These are phyloP conservation scores for Anabas testudineus DNA, from an alignment of 2,797 vertebrate genomes.

Conservation along the genomic window DNA sequence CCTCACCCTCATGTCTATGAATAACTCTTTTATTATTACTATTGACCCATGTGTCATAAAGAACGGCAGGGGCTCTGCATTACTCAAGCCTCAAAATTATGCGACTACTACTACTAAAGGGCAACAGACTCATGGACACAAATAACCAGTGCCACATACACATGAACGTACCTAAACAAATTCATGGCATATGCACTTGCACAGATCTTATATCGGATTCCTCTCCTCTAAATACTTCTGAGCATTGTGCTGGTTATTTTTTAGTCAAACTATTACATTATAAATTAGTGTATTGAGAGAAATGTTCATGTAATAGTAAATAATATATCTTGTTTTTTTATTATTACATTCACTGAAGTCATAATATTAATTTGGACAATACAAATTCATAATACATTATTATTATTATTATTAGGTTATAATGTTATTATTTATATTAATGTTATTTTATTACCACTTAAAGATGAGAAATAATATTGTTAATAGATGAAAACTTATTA, in stretches of 20 bases:
- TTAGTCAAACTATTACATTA: not conserved
- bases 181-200: not conserved
- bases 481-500: constrained; percentile 13
- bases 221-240: too few relatives aligned
- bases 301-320: not conserved
- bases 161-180: constrained; percentile 10
- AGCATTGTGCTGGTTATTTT: too few relatives aligned
- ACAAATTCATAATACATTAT: not conserved
- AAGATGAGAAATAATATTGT: not conserved
- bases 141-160: constrained; percentile 19
- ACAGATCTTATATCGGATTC: not conserved
- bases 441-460: not conserved
- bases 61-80: constrained; percentile 70
- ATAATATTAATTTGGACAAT: not conserved
- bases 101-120: constrained; percentile 59
- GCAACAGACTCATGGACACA: constrained; percentile 40
- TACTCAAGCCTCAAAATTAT: constrained; percentile 70
- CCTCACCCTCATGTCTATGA: constrained; percentile 73
- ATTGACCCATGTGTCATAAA: constrained; percentile 81
- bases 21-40: constrained; percentile 85
- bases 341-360: too few relatives aligned
- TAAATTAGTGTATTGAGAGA: not conserved
- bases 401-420: not conserved
- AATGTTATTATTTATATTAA: too few relatives aligned
- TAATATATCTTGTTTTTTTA: too few relatives aligned